phyloP scores from a whole-genome alignment of 2,113 vertebrate genomes.

The Craseonycteris thonglongyai region DNA sequence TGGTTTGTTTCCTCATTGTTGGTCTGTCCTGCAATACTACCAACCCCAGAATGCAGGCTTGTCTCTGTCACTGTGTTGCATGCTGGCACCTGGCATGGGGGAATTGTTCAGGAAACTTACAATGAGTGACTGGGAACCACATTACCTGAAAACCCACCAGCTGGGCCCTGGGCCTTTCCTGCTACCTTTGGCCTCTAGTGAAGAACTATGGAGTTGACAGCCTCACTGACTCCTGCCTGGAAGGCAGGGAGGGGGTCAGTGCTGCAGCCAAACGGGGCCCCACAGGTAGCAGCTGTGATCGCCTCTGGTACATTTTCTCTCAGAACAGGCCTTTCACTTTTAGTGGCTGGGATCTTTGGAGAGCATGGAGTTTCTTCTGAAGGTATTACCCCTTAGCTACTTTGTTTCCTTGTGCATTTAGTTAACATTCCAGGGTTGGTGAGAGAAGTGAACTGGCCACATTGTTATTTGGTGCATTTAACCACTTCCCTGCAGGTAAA shows the following conservation, averaged over 20 bases:
- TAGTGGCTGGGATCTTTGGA: background rate
- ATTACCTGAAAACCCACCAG: too few species aligned
- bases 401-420: conserved; percentile 11
- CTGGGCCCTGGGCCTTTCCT: background rate
- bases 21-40: rapidly evolving
- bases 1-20: background rate
- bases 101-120: background rate
- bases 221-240: background rate
- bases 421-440: background rate
- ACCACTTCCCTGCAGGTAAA: background rate
- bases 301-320: too few species aligned
- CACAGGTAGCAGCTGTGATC: background rate
- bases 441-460: background rate
- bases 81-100: rapidly evolving
- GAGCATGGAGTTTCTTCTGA: background rate
- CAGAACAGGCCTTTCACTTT: background rate
- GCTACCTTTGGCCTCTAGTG: background rate
- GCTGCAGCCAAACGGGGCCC: background rate
- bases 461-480: rapidly evolving
- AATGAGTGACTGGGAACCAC: background rate
- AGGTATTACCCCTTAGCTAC: background rate
- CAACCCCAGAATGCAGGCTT: rapidly evolving
- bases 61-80: background rate
- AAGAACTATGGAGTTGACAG: background rate
- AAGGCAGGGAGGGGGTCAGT: rapidly evolving